phyloP scores from a whole-genome alignment of 2,888 invertebrate species.

The Eupithecia tripunctaria region DNA sequence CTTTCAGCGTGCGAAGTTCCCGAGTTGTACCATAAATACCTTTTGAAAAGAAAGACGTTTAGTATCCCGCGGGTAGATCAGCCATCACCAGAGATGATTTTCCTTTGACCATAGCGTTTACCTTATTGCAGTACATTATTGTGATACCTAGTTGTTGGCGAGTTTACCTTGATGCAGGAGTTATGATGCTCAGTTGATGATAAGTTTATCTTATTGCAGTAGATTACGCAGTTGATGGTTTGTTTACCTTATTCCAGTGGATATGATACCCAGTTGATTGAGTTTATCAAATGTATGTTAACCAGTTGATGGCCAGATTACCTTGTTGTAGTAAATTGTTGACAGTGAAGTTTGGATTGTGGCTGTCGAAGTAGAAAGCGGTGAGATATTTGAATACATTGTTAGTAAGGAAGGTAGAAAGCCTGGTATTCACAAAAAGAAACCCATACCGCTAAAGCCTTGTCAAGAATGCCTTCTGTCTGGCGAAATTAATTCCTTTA shows the following conservation, averaged over 20 bases:
- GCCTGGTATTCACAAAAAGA: background rate
- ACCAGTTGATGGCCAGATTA: background rate
- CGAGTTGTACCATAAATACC: slow-evolving; percentile 31
- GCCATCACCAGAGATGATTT: slow-evolving; percentile 30
- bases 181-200: background rate
- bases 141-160: background rate
- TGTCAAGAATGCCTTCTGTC: background rate
- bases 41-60: slow-evolving; percentile 31
- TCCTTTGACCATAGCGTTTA: slow-evolving; percentile 1
- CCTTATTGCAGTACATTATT: background rate
- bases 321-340: background rate
- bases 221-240: background rate
- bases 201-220: background rate
- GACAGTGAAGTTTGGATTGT: background rate
- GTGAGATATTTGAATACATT: slow-evolving; percentile 8
- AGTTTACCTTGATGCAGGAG: background rate
- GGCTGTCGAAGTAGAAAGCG: slow-evolving; percentile 20
- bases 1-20: slow-evolving; percentile 34
- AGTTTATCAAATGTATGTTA: background rate
- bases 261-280: slow-evolving; percentile 1
- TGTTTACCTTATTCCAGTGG: background rate
- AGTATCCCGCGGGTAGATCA: slow-evolving; percentile 19
- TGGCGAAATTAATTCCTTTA: background rate
- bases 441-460: slow-evolving; percentile 5
- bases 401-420: slow-evolving; percentile 21